Evolutionary conservation across 2,797 vertebrate genomes (phyloP), one percentile per base, ranked within the genome.

Genomic region (Pteropus rufus): DNA sequence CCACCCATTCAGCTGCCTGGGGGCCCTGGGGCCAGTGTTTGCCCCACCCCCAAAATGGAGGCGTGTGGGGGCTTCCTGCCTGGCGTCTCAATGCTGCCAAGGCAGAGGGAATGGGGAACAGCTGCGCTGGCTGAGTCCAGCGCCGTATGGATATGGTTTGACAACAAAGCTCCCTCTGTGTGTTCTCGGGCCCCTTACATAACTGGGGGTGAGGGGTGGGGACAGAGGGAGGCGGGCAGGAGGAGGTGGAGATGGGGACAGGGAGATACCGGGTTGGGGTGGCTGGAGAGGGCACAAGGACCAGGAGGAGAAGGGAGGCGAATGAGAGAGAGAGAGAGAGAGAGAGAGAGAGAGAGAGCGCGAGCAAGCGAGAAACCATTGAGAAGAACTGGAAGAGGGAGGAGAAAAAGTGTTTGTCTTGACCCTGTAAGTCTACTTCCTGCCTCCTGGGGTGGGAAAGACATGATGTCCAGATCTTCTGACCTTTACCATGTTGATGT

Each of bases 161-260:
- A 98, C 97, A 96, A 97, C 97, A 98, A 98, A 97, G 97, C 92
- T 96, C 96, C 75, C 88, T 97, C 96, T 98, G 97, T 98, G 96
- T 97, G 92, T 93, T 92, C 92, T 80, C 73, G 56, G 95, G 97
- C 87, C 95, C 91, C 89, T 97, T 98, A 97, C 89, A 85, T 97
- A 97, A 97, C 67, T 18, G 0, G 67, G 62, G 89, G 15, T 49
- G 15, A 49, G 69, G 9, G 29, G 15, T 14, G 21, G 52, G 92
- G 64, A 26, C 1, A 0, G 29, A 85, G 85, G 86, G 84, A 80
- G 79, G 36, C 54, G n/a, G 65, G n/a, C 82, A 4, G 77, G 67
- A 89, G 62, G 83, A 88, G 83, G 62, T 64, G 58, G 85, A 54
- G 93, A 95, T 90, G 83, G 93, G 93, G 93, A 94, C 92, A 24